Conservation (phyloP, 2,113 vertebrate species). For the Merops nubicus region DNA sequence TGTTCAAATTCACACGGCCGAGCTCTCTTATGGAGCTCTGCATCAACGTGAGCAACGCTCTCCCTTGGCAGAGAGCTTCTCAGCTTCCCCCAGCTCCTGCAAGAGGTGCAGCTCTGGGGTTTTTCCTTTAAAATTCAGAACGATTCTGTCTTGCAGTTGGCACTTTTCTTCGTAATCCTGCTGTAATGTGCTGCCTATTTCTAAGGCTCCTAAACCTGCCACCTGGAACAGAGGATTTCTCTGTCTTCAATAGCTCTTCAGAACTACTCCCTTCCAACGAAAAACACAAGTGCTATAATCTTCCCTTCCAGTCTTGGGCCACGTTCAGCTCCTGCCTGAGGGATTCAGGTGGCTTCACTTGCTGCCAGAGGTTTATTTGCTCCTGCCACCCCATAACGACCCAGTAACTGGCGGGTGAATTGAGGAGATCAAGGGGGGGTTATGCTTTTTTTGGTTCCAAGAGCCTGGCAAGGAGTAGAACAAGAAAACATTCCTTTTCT, state of each 20-base stretch:
- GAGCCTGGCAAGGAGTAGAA: neutral
- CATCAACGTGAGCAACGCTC: neutral
- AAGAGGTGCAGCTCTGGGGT: neutral
- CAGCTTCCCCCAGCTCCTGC: neutral
- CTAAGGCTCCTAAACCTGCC: neutral
- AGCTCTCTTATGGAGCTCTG: neutral
- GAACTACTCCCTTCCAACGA: neutral
- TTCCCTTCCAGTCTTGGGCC: neutral
- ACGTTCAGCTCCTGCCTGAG: neutral
- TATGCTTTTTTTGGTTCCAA: neutral
- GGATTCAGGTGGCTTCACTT: neutral
- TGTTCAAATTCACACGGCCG: conserved; percentile 35
- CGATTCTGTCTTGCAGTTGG: neutral
- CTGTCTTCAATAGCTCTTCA: neutral
- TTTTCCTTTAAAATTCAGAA: neutral
- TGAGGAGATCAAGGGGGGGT: rapidly evolving
- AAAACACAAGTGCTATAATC: neutral
- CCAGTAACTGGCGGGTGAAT: rapidly evolving
- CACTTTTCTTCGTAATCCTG: neutral
- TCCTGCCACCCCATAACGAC: rapidly evolving
- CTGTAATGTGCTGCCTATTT: neutral
- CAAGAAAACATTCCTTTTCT: neutral
- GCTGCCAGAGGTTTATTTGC: neutral
- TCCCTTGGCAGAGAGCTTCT: neutral
- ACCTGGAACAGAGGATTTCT: neutral